Evolutionary conservation across 2,113 vertebrate species (phyloP).

Genomic region (Mionectes macconnelli): DNA sequence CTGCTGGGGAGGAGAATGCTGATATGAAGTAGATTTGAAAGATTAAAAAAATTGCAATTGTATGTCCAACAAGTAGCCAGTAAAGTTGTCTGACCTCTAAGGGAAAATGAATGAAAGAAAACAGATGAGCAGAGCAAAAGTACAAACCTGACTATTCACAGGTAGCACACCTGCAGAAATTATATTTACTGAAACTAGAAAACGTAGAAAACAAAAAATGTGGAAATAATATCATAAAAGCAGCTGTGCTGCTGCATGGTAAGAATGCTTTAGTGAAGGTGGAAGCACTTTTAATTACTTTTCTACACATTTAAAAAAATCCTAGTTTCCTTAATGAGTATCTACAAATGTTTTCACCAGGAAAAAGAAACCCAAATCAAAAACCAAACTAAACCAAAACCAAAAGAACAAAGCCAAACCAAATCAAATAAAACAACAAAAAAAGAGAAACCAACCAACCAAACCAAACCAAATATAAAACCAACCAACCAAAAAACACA

Average conservation of each 20-base stretch:
- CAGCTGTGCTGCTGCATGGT: neutral
- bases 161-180: neutral
- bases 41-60: neutral
- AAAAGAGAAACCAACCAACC: neutral
- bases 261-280: neutral
- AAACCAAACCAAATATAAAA: neutral
- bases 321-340: neutral
- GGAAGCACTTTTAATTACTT: neutral
- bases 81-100: neutral
- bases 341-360: neutral
- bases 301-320: neutral
- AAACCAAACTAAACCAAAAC: too few relatives aligned
- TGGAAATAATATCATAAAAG: neutral
- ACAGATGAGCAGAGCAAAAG: neutral
- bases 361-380: neutral
- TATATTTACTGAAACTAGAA: neutral
- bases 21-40: neutral
- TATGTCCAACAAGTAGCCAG: neutral
- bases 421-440: neutral
- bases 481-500: neutral
- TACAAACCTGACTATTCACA: neutral
- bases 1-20: neutral
- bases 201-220: neutral
- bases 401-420: neutral
- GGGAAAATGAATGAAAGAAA: neutral